Conservation (phyloP, 2,113 vertebrate genomes). For the Corythoichthys haematopterus region DNA sequence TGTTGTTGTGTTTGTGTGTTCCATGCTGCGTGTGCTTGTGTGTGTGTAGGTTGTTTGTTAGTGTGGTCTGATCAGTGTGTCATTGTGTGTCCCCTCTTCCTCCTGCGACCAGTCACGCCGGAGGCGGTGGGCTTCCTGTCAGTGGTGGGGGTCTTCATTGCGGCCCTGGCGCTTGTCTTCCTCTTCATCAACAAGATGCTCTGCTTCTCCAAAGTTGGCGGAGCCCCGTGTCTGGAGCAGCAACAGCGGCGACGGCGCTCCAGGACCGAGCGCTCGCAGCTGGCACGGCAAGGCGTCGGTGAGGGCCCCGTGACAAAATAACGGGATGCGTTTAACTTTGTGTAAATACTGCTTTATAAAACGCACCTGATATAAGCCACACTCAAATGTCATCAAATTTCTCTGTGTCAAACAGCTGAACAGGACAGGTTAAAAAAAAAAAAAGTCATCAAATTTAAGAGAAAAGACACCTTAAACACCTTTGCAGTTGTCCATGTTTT, state of each 20-base stretch:
- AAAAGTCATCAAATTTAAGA: too few species aligned
- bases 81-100: constrained; percentile 65
- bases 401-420: too few species aligned
- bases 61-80: constrained; percentile 71
- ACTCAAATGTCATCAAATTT: too few species aligned
- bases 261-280: constrained; percentile 61
- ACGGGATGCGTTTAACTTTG: neutral
- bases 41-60: constrained; percentile 58
- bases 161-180: constrained; percentile 78
- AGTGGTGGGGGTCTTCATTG: constrained; percentile 76
- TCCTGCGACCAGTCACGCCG: constrained; percentile 72
- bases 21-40: constrained; percentile 40
- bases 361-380: too few species aligned
- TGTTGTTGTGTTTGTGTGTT: constrained; percentile 27
- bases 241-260: constrained; percentile 33
- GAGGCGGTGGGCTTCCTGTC: constrained; percentile 79
- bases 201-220: constrained; percentile 76
- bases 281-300: constrained; percentile 72
- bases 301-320: constrained; percentile 42
- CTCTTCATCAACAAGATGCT: constrained; percentile 86
- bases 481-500: too few species aligned
- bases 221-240: constrained; percentile 72
- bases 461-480: too few species aligned
- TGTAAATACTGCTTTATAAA: too few species aligned
- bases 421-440: too few species aligned